These are phyloP conservation scores for Odontothrips loti DNA, from an alignment of 2,888 invertebrate genomes.

Conservation along the genomic window DNA sequence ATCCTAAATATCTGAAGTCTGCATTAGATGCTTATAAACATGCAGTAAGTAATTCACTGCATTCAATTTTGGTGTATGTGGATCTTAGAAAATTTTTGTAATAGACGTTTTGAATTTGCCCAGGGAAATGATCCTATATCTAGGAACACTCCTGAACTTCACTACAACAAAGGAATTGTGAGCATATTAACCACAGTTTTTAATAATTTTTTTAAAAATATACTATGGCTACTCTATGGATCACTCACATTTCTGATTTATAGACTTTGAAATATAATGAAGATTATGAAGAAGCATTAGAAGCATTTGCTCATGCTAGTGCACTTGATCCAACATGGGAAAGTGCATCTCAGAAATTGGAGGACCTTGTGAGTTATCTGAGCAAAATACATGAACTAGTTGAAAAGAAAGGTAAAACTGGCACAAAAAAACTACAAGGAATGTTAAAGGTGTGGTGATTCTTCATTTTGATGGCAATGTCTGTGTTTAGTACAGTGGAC, in stretches of 20 bases:
- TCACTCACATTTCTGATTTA: slow-evolving; percentile 31
- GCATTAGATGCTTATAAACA: slow-evolving; percentile 77
- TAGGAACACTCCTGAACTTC: slow-evolving; percentile 69
- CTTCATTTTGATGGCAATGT: slow-evolving; percentile 25
- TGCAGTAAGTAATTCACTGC: slow-evolving; percentile 56
- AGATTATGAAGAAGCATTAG: slow-evolving; percentile 64
- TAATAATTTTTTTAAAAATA: slow-evolving; percentile 24
- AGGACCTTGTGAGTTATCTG: slow-evolving; percentile 61
- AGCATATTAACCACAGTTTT: slow-evolving; percentile 35
- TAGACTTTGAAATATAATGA: slow-evolving; percentile 77
- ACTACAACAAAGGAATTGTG: slow-evolving; percentile 59
- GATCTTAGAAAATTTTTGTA: slow-evolving; percentile 12
- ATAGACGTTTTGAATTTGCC: slow-evolving; percentile 39
- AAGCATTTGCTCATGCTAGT: slow-evolving; percentile 63
- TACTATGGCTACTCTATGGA: too few species aligned
- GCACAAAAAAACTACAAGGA: slow-evolving; percentile 64
- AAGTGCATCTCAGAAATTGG: slow-evolving; percentile 58
- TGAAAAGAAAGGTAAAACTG: slow-evolving; percentile 65
- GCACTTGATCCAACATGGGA: slow-evolving; percentile 73
- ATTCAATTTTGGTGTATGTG: neutral
- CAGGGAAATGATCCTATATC: slow-evolving; percentile 68
- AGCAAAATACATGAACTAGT: slow-evolving; percentile 60
- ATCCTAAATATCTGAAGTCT: slow-evolving; percentile 63
- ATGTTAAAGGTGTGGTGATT: slow-evolving; percentile 56
- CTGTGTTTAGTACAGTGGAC: slow-evolving; percentile 13